Conservation (phyloP, 2,888 invertebrate genomes). For the Acleris holmiana region DNA sequence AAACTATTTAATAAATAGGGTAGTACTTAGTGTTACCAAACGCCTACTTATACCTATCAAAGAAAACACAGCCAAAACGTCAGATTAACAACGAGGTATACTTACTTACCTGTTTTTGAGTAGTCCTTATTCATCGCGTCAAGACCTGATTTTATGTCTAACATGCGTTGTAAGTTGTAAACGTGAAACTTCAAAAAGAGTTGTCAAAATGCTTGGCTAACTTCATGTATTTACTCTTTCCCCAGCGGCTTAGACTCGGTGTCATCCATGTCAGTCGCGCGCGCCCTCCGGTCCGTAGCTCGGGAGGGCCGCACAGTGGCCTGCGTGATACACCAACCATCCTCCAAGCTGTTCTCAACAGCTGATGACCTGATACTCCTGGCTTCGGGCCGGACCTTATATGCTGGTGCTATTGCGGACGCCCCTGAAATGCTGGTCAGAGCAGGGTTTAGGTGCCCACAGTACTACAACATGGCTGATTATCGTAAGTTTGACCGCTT, state of each 20-base stretch:
- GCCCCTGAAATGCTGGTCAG: conserved; percentile 85
- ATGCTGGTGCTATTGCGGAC: conserved; percentile 86
- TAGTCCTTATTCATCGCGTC: no score
- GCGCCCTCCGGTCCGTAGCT: conserved; percentile 86
- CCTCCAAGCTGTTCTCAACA: conserved; percentile 88
- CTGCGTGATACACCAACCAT: conserved; percentile 92
- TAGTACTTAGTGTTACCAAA: no score
- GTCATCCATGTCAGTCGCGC: conserved; percentile 87
- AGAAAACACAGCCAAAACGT: no score
- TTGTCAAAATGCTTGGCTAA: no score
- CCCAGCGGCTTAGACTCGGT: conserved; percentile 86
- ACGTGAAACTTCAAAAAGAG: no score
- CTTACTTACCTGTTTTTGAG: no score
- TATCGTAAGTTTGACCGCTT: conserved; percentile 82
- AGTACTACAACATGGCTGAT: conserved; percentile 92
- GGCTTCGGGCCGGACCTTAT: conserved; percentile 87
- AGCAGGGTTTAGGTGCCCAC: conserved; percentile 87
- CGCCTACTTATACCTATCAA: no score
- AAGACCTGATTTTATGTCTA: no score
- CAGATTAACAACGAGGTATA: no score
- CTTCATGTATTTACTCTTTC: no score
- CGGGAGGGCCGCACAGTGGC: conserved; percentile 87
- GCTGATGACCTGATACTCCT: conserved; percentile 90
- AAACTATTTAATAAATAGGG: no score
- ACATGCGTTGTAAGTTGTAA: no score